Conservation (phyloP, 1,140 invertebrate species). For the Mya arenaria region DNA sequence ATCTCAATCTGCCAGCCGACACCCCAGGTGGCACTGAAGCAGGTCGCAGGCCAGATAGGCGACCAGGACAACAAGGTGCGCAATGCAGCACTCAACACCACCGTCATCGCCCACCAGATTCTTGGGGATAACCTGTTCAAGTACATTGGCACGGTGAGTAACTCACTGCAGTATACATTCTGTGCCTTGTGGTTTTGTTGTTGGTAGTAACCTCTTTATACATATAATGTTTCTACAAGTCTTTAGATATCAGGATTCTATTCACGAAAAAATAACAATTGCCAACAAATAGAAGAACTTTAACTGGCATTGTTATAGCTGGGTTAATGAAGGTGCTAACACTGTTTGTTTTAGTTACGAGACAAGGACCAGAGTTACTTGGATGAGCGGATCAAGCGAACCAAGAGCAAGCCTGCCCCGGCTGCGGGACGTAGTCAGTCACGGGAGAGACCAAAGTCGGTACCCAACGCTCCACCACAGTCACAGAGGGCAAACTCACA, state of each 20-base stretch:
- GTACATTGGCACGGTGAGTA: constrained; percentile 91
- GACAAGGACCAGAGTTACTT: constrained; percentile 97
- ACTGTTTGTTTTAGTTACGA: constrained; percentile 85
- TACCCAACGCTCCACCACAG: constrained; percentile 54
- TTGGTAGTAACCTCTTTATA: too few species aligned
- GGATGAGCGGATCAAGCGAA: constrained; percentile 92
- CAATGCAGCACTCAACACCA: constrained; percentile 96
- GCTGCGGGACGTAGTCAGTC: constrained; percentile 36
- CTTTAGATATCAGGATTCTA: too few species aligned
- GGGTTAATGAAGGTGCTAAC: not conserved
- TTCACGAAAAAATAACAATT: too few species aligned
- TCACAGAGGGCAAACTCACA: constrained; percentile 55
- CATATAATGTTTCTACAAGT: too few species aligned
- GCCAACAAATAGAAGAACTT: too few species aligned
- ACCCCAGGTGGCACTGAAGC: constrained; percentile 90
- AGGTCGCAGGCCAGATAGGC: constrained; percentile 96
- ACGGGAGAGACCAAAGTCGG: constrained; percentile 68
- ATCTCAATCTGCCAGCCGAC: constrained; percentile 91
- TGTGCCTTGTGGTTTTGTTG: too few species aligned
- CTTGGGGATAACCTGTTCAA: constrained; percentile 94
- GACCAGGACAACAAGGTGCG: constrained; percentile 98
- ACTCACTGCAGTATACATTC: too few species aligned
- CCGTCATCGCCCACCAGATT: constrained; percentile 94
- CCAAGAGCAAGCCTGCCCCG: constrained; percentile 69
- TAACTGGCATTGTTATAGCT: too few species aligned